These are phyloP conservation scores for Copsychus sechellarum DNA, from an alignment of 2,113 vertebrate genomes.

Conservation along the genomic window DNA sequence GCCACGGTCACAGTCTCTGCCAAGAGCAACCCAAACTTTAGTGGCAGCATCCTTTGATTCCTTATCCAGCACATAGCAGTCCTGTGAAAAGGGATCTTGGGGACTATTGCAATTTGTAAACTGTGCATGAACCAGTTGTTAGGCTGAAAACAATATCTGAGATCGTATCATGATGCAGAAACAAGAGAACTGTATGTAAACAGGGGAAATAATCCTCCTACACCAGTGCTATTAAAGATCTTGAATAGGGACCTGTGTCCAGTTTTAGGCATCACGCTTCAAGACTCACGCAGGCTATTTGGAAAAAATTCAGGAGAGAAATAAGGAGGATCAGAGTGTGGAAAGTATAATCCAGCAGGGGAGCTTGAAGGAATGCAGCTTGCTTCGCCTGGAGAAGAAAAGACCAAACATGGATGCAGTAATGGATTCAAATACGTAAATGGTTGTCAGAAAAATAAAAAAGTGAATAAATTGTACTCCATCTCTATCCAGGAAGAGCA, in stretches of 20 bases:
- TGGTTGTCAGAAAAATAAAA: neutral
- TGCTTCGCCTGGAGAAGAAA: neutral
- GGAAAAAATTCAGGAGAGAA: slow-evolving; percentile 28
- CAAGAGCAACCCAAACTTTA: neutral
- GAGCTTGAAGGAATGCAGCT: neutral
- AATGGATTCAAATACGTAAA: neutral
- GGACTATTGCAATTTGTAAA: neutral
- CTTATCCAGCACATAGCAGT: neutral
- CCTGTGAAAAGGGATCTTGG: neutral
- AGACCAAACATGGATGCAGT: neutral
- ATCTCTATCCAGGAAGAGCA: neutral
- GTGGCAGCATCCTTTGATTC: neutral
- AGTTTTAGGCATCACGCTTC: slow-evolving; percentile 25
- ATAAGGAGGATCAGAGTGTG: slow-evolving; percentile 18
- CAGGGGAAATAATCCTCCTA: slow-evolving; percentile 30
- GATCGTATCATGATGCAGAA: neutral
- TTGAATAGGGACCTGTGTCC: neutral
- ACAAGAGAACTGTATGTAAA: neutral
- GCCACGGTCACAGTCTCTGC: neutral
- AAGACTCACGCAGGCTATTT: neutral
- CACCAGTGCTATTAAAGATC: neutral
- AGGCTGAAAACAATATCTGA: neutral
- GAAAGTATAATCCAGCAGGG: neutral
- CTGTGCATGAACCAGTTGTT: neutral
- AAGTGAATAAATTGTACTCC: neutral